Conservation (phyloP, 2,797 vertebrate species). For the Mycteria americana region DNA sequence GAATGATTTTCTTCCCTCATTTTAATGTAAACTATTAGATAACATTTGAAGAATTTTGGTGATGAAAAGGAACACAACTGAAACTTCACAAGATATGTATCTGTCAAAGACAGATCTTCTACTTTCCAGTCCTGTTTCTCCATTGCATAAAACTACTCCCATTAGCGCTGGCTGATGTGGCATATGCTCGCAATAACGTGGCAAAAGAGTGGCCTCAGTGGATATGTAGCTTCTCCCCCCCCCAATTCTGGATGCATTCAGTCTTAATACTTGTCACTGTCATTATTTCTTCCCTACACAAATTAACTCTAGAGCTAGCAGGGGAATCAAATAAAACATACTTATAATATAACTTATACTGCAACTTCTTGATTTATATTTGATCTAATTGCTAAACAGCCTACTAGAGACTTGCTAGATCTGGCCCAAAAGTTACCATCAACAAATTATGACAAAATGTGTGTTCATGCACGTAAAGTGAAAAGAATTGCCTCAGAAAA, state of each 20-base stretch:
- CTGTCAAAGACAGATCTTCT: not conserved
- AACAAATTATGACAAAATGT: constrained; percentile 33
- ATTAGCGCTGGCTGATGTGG: not conserved
- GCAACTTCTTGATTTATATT: not conserved
- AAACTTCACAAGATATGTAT: not conserved
- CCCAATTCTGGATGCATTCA: not conserved
- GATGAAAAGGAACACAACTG: not conserved
- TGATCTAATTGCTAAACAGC: not conserved
- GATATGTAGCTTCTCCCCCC: not conserved
- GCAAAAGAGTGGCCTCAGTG: not conserved
- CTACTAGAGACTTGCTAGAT: not conserved
- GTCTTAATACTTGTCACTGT: not conserved
- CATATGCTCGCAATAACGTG: not conserved
- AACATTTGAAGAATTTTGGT: not conserved
- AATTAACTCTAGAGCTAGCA: not conserved
- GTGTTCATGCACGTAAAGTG: not conserved
- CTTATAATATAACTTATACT: not conserved
- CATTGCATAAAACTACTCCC: not conserved
- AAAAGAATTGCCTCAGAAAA: constrained; percentile 50
- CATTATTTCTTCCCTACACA: not conserved
- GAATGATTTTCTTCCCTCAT: not conserved
- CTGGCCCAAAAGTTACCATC: constrained; percentile 4
- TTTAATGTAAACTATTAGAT: not conserved
- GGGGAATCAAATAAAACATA: not conserved
- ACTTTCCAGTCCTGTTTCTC: not conserved